Percentiles rank a stretch among this genome's conserved stretches.
phyloP scores from a whole-genome alignment of 2,888 invertebrate genomes.

The Autographa pulchrina region DNA sequence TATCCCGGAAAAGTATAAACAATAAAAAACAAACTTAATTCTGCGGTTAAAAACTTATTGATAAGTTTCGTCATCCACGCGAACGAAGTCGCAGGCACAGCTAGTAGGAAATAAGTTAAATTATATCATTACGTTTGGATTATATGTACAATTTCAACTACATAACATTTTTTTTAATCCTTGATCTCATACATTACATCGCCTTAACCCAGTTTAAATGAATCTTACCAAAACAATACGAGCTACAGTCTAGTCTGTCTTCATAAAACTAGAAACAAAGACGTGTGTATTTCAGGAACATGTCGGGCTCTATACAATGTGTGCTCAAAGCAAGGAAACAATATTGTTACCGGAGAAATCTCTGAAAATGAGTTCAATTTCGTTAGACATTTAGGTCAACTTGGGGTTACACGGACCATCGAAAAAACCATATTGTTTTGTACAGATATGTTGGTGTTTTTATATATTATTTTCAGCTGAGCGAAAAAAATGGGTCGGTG shows the following conservation, averaged over 20 bases:
- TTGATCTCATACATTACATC: too few species aligned
- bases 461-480: slow-evolving; percentile 29
- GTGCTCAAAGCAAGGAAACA: slow-evolving; percentile 39
- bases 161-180: too few species aligned
- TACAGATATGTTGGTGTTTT: slow-evolving; percentile 20
- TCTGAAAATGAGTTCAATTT: slow-evolving; percentile 50
- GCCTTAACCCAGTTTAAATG: too few species aligned
- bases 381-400: slow-evolving; percentile 55
- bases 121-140: not conserved
- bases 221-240: not conserved
- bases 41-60: too few species aligned
- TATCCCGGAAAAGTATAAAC: too few species aligned
- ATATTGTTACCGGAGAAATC: slow-evolving; percentile 52
- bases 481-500: slow-evolving; percentile 28
- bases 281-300: not conserved
- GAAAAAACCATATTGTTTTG: slow-evolving; percentile 51
- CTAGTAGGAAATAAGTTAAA: not conserved
- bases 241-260: not conserved
- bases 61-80: too few species aligned
- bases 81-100: too few species aligned
- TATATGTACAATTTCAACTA: too few species aligned
- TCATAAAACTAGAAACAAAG: not conserved
- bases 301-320: slow-evolving; percentile 19
- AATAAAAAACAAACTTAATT: too few species aligned
- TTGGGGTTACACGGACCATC: slow-evolving; percentile 50